Evolutionary conservation across 2,797 vertebrate genomes (phyloP), one percentile per base, ranked within the genome.

Genomic region (Heliangelus exortis): DNA sequence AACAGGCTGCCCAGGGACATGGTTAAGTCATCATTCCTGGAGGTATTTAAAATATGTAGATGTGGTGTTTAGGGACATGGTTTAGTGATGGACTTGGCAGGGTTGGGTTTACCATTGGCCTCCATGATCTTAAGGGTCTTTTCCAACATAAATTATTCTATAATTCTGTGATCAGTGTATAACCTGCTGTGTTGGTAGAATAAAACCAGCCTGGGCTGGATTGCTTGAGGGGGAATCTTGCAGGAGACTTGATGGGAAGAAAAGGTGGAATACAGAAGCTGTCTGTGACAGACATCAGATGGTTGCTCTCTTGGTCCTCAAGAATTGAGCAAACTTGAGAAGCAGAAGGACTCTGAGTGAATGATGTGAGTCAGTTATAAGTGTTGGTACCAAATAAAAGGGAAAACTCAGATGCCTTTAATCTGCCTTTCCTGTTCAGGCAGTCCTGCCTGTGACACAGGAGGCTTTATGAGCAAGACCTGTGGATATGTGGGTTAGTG

Each of bases 401-500:
- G 34, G 15, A 53, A 69, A 89, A 47, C 33, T 74, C 54, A 28
- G 33, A 34, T 45, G 34, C 22, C 58, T 82, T 87, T 67, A 48
- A 33, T 79, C 54, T 88, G 43, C 57, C 33, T 63, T 69, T 73
- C n/a, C 55, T 81, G 47, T n/a, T 78, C 43, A 41, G 55, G 66
- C 62, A 78, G 8, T 26, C 22, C 72, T 87, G 39, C 57, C 62
- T 68, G 10, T 62, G 79, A 28, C 11, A n/a, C 41, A 0, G 0
- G 7, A 2, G 6, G 39, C 20, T 4, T 67, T 33, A 48, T 16
- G 12, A 54, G 13, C 0, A 1, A 53, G 31, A 13, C 53, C 28
- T 53, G 88, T 34, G 25, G 71, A 6, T 21, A 5, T 21, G 29
- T 39, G 53, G 31, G 16, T 20, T 67, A 4, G 21, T 0, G 0